Conservation (phyloP, 2,888 invertebrate genomes). For the Amiota minor region DNA sequence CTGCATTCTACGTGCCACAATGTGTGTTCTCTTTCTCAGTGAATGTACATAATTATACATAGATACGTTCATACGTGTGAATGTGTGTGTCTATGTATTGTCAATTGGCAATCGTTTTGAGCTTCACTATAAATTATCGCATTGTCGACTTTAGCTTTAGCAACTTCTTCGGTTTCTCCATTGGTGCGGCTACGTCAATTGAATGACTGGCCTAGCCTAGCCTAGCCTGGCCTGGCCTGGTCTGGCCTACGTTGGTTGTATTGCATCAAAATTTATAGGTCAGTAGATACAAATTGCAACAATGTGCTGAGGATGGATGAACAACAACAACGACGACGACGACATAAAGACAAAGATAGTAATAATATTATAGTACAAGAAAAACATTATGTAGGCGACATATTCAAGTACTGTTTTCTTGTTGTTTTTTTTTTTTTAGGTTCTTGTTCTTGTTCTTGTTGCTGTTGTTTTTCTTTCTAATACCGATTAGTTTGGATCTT, state of each 20-base stretch:
- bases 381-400: slow-evolving; percentile 12
- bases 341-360: background rate
- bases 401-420: background rate
- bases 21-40: slow-evolving; percentile 52
- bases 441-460: background rate
- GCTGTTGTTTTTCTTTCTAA: slow-evolving; percentile 31
- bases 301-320: slow-evolving; percentile 26
- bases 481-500: background rate
- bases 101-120: slow-evolving; percentile 48
- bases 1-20: slow-evolving; percentile 47
- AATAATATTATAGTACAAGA: background rate
- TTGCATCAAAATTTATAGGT: slow-evolving; percentile 70
- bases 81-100: slow-evolving; percentile 35
- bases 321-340: slow-evolving; percentile 1
- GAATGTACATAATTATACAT: no score
- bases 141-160: slow-evolving; percentile 44
- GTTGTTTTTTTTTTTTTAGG: background rate
- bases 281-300: slow-evolving; percentile 69
- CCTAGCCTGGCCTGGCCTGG: slow-evolving; percentile 38
- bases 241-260: slow-evolving; percentile 38
- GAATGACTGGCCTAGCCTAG: no score
- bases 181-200: background rate
- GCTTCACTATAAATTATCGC: slow-evolving; percentile 61
- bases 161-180: background rate
- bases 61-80: background rate